Base-by-base conservation (phyloP, 2,888 invertebrate species). In the Emmelina monodactyla region DNA sequence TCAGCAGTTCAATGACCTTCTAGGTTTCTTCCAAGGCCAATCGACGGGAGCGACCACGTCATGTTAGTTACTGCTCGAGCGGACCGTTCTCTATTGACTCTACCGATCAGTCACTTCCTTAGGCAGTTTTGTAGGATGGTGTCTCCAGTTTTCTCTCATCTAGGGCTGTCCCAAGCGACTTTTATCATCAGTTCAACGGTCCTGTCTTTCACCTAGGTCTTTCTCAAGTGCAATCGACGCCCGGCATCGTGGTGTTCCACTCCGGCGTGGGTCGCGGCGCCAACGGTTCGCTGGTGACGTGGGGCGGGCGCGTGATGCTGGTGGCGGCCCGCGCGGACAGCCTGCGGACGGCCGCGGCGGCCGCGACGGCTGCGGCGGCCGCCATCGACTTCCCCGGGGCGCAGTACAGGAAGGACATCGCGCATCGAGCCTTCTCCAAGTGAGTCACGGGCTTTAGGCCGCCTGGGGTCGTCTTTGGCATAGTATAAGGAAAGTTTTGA, bases 381-480 rank as follows among this genome's bases (percentile, higher is more conserved):
- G 58, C 66, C 3, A 87, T 98, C 10, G 73, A 82, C 44, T 98
- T 97, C 72, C 87, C 91, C 11, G 95, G 94, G 1, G 87, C 88
- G 3, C 94, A 94, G 61, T 92, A 86, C 56, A 82, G 98, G 41
- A 89, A 81, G 49, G 98, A 98, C 58, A 98, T 98, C 58, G 97
- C 90, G 0, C 87, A 90, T 44, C 88, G 92, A 55, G 93, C 92
- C 22, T 88, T 94, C 45, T 84, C 88, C 51, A 87, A 90, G 94
- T 92, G 70, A 44, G 63, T 59, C 19, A 7, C 11, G 9, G 5
- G 19, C 19, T 19, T 19, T 19, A 19, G 5, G 19, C 5, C 5
- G 9, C 19, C 5, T 19, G 9, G 5, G 19, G 5, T 19, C 5
- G 19, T 5, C 5, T 19, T 19, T 19, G 19, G n/a, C n/a, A n/a